phyloP scores from a whole-genome alignment of 2,113 vertebrate genomes.

The Puma concolor region DNA sequence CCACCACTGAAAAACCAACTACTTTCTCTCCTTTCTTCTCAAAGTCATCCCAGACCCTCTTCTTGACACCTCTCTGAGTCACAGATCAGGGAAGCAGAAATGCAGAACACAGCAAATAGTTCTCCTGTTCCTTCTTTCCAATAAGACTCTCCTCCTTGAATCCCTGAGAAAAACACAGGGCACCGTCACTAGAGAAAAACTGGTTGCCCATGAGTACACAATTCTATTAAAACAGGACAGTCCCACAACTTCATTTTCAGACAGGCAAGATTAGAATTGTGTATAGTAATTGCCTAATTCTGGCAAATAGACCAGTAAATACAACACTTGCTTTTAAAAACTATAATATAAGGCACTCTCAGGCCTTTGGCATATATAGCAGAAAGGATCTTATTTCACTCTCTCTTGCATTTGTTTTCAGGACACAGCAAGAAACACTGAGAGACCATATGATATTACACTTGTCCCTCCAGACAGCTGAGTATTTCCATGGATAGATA shows the following conservation, averaged over 20 bases:
- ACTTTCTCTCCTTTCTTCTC: slow-evolving; percentile 16
- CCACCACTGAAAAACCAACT: background rate
- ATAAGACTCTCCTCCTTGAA: background rate
- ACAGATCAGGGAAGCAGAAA: background rate
- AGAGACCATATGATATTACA: slow-evolving; percentile 52
- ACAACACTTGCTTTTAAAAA: slow-evolving; percentile 41
- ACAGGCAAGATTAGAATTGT: background rate
- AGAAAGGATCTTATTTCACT: slow-evolving; percentile 33
- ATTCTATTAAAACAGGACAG: background rate
- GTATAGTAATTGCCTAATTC: background rate
- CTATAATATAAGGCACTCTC: background rate
- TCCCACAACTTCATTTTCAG: background rate
- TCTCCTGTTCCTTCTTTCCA: background rate
- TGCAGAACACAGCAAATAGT: background rate
- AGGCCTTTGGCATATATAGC: background rate
- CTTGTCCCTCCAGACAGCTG: slow-evolving; percentile 76
- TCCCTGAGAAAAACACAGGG: background rate
- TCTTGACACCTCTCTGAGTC: background rate
- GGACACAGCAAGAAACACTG: background rate
- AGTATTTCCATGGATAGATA: slow-evolving; percentile 58
- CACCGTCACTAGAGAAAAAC: background rate
- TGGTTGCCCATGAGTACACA: background rate
- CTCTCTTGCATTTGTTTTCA: slow-evolving; percentile 49
- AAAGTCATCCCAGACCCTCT: background rate
- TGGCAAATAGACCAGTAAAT: background rate